Percentiles rank a stretch among this genome's conserved stretches.
These are phyloP conservation scores for Harpagifer antarcticus DNA, from an alignment of 2,797 vertebrate genomes.

Conservation along the genomic window DNA sequence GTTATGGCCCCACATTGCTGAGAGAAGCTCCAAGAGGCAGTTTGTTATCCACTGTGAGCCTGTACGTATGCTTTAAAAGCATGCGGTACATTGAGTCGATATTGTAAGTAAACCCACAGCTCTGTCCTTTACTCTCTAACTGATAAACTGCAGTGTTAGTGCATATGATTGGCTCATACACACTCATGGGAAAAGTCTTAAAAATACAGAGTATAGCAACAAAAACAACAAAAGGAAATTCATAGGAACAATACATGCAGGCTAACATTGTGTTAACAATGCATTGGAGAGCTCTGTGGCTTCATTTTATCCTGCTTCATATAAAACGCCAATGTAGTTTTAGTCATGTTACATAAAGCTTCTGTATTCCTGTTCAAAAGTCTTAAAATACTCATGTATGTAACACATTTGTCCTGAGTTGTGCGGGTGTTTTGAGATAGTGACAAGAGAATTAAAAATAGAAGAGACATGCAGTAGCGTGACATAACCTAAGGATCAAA, in stretches of 20 bases:
- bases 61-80: background rate
- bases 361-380: background rate
- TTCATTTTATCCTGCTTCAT: background rate
- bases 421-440: constrained; percentile 4
- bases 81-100: background rate
- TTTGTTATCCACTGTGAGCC: constrained; percentile 28
- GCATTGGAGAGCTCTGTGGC: background rate
- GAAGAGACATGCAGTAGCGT: constrained; percentile 27
- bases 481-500: constrained; percentile 52
- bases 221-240: background rate
- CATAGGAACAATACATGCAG: background rate
- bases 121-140: background rate
- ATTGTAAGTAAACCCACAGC: background rate
- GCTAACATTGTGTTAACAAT: background rate
- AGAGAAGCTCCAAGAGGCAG: constrained; percentile 7
- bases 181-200: background rate
- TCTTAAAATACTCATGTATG: background rate
- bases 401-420: background rate
- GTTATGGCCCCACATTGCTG: constrained; percentile 19
- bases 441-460: constrained; percentile 39
- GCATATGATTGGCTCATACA: background rate
- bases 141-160: background rate
- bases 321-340: background rate
- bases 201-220: background rate
- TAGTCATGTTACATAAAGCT: background rate